Conservation (phyloP, 2,888 invertebrate genomes). For the Spodoptera picta region DNA sequence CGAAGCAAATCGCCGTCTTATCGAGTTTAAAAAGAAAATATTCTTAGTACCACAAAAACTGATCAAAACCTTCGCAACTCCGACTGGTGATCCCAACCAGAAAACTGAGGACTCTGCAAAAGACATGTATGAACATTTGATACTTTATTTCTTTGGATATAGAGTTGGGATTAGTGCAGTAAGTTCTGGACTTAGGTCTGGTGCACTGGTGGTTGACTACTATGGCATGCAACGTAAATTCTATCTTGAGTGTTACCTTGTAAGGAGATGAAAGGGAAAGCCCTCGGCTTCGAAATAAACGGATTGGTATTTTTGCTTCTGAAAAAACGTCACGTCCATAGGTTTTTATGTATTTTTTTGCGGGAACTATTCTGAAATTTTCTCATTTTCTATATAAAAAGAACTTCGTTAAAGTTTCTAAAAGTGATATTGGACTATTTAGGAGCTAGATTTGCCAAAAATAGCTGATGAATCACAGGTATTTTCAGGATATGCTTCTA, state of each 20-base stretch:
- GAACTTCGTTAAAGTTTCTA: too few relatives aligned
- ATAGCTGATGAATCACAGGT: slow-evolving; percentile 34
- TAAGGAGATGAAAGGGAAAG: slow-evolving; percentile 73
- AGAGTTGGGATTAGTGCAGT: slow-evolving; percentile 10
- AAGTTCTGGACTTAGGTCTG: slow-evolving; percentile 13
- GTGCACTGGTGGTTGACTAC: slow-evolving; percentile 64
- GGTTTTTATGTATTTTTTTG: slow-evolving; percentile 9
- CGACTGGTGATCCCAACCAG: slow-evolving; percentile 35
- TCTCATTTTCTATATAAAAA: too few relatives aligned
- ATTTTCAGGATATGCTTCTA: slow-evolving; percentile 37
- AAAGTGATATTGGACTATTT: too few relatives aligned
- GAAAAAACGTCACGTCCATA: slow-evolving; percentile 17
- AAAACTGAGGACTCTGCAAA: slow-evolving; percentile 9
- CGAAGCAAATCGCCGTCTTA: slow-evolving; percentile 27
- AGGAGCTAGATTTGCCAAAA: slow-evolving; percentile 1
- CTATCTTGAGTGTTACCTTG: slow-evolving; percentile 63
- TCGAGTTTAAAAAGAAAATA: slow-evolving; percentile 51
- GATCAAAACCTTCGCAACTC: slow-evolving; percentile 42
- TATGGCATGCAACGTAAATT: slow-evolving; percentile 78
- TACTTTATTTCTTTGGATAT: not conserved
- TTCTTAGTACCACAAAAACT: slow-evolving; percentile 47
- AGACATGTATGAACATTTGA: not conserved
- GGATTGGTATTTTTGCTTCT: slow-evolving; percentile 40
- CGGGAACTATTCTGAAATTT: slow-evolving; percentile 2
- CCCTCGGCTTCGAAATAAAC: slow-evolving; percentile 55